A percentile compares a stretch with the other conserved stretches of the same genome.
These are phyloP conservation scores for Proteles cristata DNA, from an alignment of 2,113 vertebrate species.

Conservation along the genomic window DNA sequence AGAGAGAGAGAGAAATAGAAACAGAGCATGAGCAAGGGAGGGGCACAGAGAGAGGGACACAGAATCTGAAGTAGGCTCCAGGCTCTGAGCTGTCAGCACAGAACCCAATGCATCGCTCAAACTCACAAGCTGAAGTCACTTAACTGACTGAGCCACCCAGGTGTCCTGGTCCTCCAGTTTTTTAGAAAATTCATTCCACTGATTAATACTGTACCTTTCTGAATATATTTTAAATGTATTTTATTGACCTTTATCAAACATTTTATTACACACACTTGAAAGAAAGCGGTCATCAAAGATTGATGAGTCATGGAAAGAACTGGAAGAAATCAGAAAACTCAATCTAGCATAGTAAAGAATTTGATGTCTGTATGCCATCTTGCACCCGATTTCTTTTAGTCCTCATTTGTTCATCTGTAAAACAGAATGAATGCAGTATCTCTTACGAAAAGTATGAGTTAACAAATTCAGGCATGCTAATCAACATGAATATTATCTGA, in stretches of 20 bases:
- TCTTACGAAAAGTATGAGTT: conserved; percentile 1
- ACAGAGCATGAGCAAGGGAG: too few relatives aligned
- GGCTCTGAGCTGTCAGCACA: too few relatives aligned
- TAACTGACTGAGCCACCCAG: too few relatives aligned
- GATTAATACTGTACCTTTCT: conserved; percentile 11
- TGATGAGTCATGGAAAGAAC: background rate
- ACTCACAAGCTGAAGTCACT: too few relatives aligned
- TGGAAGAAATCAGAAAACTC: conserved; percentile 36
- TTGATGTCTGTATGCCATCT: background rate
- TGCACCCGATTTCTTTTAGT: background rate
- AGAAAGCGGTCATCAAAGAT: conserved; percentile 17
- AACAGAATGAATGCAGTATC: background rate
- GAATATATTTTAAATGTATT: background rate
- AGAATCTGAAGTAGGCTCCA: too few relatives aligned
- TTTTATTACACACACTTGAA: background rate
- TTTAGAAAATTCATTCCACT: conserved; percentile 17
- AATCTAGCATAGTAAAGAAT: background rate
- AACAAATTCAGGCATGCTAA: conserved; percentile 26
- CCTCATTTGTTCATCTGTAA: conserved; percentile 20
- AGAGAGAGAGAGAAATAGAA: too few relatives aligned
- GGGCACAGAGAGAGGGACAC: too few relatives aligned
- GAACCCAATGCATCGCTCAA: too few relatives aligned
- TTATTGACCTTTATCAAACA: background rate
- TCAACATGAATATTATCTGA: background rate
- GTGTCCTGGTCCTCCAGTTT: background rate